These are phyloP conservation scores for Oenanthe oenanthe DNA, from an alignment of 2,113 vertebrate genomes.

Conservation along the genomic window DNA sequence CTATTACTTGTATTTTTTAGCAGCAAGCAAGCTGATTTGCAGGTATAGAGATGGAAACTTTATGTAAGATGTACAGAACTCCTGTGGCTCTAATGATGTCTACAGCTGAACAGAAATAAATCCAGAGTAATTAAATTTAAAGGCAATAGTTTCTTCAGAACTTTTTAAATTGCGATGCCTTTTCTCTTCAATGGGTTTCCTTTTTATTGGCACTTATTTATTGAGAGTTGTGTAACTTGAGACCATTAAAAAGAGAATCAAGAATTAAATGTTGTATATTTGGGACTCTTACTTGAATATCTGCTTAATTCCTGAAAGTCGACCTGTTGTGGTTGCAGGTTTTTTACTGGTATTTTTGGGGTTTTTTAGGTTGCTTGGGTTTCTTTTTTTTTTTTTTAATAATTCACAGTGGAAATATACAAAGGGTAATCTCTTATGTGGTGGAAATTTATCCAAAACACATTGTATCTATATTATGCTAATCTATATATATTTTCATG, in stretches of 20 bases:
- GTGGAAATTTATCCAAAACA: not conserved
- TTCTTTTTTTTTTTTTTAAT: not conserved
- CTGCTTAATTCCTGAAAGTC: not conserved
- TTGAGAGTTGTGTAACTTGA: not conserved
- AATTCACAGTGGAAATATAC: not conserved
- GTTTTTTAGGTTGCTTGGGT: no score
- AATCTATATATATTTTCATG: not conserved
- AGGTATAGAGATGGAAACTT: not conserved
- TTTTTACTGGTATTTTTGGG: not conserved
- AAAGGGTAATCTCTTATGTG: fast-evolving
- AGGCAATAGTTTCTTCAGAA: not conserved
- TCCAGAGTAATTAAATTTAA: not conserved
- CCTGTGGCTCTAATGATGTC: not conserved
- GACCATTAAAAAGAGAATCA: not conserved
- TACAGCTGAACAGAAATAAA: not conserved
- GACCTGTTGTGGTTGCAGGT: not conserved
- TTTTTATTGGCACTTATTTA: not conserved
- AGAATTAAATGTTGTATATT: not conserved
- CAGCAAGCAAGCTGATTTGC: not conserved
- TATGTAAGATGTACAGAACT: not conserved
- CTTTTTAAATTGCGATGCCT: not conserved
- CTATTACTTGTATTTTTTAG: not conserved
- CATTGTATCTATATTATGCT: not conserved
- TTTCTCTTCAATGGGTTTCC: not conserved
- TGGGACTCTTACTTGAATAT: not conserved